Evolutionary conservation across 2,888 invertebrate species (phyloP), one percentile per base, ranked within the genome.

Genomic region (Pseudolycoriella hygida): DNA sequence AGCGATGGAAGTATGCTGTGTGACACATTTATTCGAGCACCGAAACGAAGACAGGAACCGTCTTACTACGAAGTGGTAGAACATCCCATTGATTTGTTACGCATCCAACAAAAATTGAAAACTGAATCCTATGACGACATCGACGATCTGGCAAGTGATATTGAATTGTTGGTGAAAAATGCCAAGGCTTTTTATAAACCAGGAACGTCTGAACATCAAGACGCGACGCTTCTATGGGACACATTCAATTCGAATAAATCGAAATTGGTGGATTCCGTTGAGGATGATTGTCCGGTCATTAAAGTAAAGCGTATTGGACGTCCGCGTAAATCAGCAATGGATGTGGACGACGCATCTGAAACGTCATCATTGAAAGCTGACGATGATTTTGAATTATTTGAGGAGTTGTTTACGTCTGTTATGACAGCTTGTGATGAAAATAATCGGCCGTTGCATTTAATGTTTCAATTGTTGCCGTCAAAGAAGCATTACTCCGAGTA

Each of bases 111-210:
- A 59, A 97, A 96, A 62, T 67, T 97, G 10, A 94, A 93, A 73
- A 93, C 89, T 0, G 96, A 97, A 55, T 93, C 94, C 45, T 98
- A 98, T 63, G 84, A 86, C 53, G 90, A 92, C 59, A 74, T 96
- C 53, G 92, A 93, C 25, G 90, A 93, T 57, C 69, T 98, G 49
- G 79, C 88, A 34, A 73, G 76, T 8, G 97, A 98, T 61, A 77
- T 98, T 53, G 87, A 92, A 57, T 70, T 94, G 31, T 73, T 98
- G 56, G 82, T 94, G 20, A 86, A 79, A 54, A 98, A 98, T 69
- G 90, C 96, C 0, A 92, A 92, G 62, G 82, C 87, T 8, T 97
- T 92, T 68, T 96, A 96, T 62, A 93, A 92, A 70, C 72, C 79
- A 14, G 84, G 78, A 43, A 76, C 84, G 0, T 72, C 75, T 17